A percentile compares a stretch with the other conserved stretches of the same genome.
Conservation (phyloP, 2,888 invertebrate genomes). For the Tridacna crocea region DNA sequence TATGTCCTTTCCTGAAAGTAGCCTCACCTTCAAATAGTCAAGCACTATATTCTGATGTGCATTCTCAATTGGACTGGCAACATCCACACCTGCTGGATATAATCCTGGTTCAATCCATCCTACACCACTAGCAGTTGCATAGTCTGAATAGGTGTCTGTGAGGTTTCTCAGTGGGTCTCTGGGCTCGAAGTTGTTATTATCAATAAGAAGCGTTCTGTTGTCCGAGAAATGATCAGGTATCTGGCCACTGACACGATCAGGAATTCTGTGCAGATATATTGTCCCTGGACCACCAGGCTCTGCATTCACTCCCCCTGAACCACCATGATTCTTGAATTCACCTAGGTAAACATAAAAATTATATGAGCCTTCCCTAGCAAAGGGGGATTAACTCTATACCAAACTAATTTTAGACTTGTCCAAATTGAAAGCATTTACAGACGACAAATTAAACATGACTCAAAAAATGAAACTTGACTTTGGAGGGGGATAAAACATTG, state of each 20-base stretch:
- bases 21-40: constrained; percentile 66
- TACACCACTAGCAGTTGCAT: constrained; percentile 56
- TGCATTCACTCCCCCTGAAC: constrained; percentile 61
- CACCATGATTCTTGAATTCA: constrained; percentile 67
- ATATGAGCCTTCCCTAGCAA: no score
- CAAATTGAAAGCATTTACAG: no score
- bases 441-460: no score
- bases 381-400: no score
- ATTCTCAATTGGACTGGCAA: constrained; percentile 17
- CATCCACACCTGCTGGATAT: constrained; percentile 48
- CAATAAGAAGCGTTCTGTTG: constrained; percentile 71
- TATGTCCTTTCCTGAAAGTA: no score
- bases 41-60: constrained; percentile 49
- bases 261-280: constrained; percentile 70
- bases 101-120: constrained; percentile 68
- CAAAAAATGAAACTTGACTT: no score
- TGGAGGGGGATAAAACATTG: no score
- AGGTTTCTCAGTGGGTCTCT: constrained; percentile 55
- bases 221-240: constrained; percentile 50
- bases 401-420: no score
- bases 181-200: constrained; percentile 62
- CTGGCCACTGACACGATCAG: constrained; percentile 45
- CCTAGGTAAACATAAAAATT: constrained; percentile 50
- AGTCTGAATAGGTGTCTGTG: constrained; percentile 55
- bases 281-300: constrained; percentile 76